Conservation (phyloP, 2,797 vertebrate genomes). For the Pseudomugil gertrudae region DNA sequence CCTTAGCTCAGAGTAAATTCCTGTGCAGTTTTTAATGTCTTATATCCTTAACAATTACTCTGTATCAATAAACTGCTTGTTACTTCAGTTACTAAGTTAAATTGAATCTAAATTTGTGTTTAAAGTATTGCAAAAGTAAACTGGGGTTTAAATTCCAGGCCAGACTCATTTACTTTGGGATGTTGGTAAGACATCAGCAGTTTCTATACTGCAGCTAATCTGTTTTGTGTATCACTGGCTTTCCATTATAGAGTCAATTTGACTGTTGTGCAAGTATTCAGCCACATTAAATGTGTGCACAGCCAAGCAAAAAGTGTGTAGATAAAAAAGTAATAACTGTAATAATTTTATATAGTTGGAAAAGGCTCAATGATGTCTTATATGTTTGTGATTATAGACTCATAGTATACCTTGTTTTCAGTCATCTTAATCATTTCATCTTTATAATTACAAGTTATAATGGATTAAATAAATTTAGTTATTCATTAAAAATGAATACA, state of each 20-base stretch:
- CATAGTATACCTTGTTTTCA: slow-evolving; percentile 38
- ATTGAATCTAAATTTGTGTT: not conserved
- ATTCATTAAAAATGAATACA: not conserved
- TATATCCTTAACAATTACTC: slow-evolving; percentile 19
- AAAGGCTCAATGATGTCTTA: slow-evolving; percentile 45
- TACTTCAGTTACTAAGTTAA: slow-evolving; percentile 10
- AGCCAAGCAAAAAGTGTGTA: not conserved
- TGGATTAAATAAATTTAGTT: slow-evolving; percentile 34
- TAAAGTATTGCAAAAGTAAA: slow-evolving; percentile 1
- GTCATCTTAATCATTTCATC: slow-evolving; percentile 45
- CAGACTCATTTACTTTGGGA: slow-evolving; percentile 27
- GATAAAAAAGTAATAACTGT: slow-evolving; percentile 26
- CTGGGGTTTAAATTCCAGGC: slow-evolving; percentile 25
- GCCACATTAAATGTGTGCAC: slow-evolving; percentile 35
- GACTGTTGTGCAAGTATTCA: slow-evolving; percentile 25
- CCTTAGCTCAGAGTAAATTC: slow-evolving; percentile 33
- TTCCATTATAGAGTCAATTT: slow-evolving; percentile 24
- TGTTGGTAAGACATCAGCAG: slow-evolving; percentile 19
- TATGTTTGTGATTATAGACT: slow-evolving; percentile 51
- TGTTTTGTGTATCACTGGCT: slow-evolving; percentile 22
- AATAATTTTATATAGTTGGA: slow-evolving; percentile 31
- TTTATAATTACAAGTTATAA: slow-evolving; percentile 56
- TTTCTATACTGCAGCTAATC: slow-evolving; percentile 28
- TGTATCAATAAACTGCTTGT: slow-evolving; percentile 15
- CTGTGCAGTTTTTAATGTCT: slow-evolving; percentile 37